Conservation (phyloP, 2,888 invertebrate genomes). For the Aproaerema taeniolella region DNA sequence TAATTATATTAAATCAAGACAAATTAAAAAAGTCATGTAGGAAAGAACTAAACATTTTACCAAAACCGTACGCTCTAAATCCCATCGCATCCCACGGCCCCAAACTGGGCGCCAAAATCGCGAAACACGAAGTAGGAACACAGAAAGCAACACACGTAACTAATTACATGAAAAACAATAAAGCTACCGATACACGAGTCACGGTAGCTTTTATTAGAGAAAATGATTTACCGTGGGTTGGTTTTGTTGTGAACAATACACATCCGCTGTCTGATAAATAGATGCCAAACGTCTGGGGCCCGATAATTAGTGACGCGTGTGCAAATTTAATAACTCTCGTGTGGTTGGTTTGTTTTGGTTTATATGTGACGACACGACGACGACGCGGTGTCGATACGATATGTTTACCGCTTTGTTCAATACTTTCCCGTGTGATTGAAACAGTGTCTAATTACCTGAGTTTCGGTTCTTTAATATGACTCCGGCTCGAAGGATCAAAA, state of each 20-base stretch:
- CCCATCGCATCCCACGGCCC: not conserved
- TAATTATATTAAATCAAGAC: too few relatives aligned
- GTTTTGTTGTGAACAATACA: constrained; percentile 27
- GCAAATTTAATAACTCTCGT: constrained; percentile 69
- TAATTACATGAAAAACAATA: constrained; percentile 19
- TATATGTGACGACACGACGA: constrained; percentile 25
- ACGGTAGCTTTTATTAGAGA: constrained; percentile 25
- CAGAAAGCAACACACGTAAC: constrained; percentile 8
- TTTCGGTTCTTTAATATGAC: too few relatives aligned
- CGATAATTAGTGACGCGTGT: constrained; percentile 69
- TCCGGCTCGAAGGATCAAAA: too few relatives aligned
- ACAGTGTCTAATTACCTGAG: too few relatives aligned
- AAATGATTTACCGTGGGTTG: constrained; percentile 28
- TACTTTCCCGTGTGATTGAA: too few relatives aligned
- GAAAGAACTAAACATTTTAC: too few relatives aligned
- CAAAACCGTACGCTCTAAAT: not conserved
- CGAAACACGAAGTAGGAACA: constrained; percentile 1
- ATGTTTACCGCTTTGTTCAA: too few relatives aligned
- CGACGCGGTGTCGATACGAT: constrained; percentile 14
- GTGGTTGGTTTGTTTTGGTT: constrained; percentile 34
- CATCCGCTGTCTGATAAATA: constrained; percentile 47
- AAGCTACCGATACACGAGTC: constrained; percentile 24
- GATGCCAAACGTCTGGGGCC: constrained; percentile 32
- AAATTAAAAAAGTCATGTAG: too few relatives aligned
- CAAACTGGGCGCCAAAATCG: constrained; percentile 6